Conservation (phyloP, 35 echinoderm and acorn worm genomes). For the Eucidaris tribuloides region DNA sequence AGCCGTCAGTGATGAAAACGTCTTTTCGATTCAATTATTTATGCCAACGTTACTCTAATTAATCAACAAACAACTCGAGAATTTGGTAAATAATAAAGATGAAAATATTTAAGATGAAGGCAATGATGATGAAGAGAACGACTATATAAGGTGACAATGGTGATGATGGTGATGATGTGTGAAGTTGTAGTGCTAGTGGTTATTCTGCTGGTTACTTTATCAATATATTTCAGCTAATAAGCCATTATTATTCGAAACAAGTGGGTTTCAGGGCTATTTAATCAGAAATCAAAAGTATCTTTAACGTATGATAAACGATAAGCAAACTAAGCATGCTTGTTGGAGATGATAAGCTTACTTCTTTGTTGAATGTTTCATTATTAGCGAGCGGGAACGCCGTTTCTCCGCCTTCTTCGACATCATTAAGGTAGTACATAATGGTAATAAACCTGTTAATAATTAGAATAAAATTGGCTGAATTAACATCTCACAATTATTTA, state of each 20-base stretch:
- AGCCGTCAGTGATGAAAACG: too few relatives aligned
- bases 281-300: too few relatives aligned
- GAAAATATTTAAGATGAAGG: too few relatives aligned
- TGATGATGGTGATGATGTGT: too few relatives aligned
- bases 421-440: conserved; percentile 57
- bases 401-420: conserved; percentile 61
- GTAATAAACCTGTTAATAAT: conserved; percentile 48
- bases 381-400: conserved; percentile 89
- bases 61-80: too few relatives aligned
- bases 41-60: too few relatives aligned
- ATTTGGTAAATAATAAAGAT: too few relatives aligned
- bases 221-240: background rate
- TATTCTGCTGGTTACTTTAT: background rate
- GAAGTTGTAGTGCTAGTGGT: too few relatives aligned
- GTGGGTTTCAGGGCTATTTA: background rate
- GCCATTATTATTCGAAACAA: background rate
- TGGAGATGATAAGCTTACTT: conserved; percentile 51
- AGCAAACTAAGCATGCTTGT: background rate
- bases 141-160: too few relatives aligned
- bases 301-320: too few relatives aligned
- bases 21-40: too few relatives aligned
- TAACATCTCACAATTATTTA: background rate
- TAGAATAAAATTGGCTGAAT: background rate
- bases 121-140: too few relatives aligned
- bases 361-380: conserved; percentile 60